phyloP scores from a whole-genome alignment of 1,140 invertebrate genomes.

The Notospermus geniculatus region DNA sequence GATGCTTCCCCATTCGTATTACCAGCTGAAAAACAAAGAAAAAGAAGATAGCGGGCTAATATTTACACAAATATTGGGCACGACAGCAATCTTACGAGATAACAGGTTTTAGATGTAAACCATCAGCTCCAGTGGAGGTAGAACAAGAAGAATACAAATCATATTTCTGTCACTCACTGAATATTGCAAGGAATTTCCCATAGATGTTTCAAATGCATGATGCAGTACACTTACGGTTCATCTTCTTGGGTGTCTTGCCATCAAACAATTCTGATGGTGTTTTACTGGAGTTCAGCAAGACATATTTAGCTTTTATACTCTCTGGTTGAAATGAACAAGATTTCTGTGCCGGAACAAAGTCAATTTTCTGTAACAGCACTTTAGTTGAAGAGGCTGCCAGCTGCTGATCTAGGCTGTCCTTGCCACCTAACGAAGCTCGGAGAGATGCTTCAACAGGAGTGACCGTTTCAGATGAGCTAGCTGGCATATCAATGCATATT shows the following conservation, averaged over 20 bases:
- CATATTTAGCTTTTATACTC: conserved; percentile 76
- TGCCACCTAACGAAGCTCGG: conserved; percentile 30
- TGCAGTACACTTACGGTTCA: not conserved
- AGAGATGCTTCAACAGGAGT: conserved; percentile 40
- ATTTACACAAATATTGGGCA: not conserved
- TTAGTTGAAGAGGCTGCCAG: conserved; percentile 70
- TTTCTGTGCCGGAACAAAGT: conserved; percentile 73
- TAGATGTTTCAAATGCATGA: no score
- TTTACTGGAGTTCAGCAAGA: conserved; percentile 65
- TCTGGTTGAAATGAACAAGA: conserved; percentile 71
- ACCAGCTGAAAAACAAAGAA: conserved; percentile 12
- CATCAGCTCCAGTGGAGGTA: not conserved
- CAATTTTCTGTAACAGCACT: conserved; percentile 71
- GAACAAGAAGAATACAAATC: not conserved
- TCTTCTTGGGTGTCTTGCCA: not conserved
- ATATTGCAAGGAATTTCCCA: no score
- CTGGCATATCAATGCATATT: conserved; percentile 40
- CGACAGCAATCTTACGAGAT: conserved; percentile 7
- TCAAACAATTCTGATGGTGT: not conserved
- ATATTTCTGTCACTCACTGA: no score
- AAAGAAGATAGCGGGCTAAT: not conserved
- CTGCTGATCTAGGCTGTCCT: conserved; percentile 60
- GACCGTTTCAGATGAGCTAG: conserved; percentile 37
- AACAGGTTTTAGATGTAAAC: not conserved
- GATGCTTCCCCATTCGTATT: conserved; percentile 17